A percentile compares a stretch with the other conserved stretches of the same genome.
Conservation (phyloP, 2,888 invertebrate genomes). For the Coelopa pilipes region DNA sequence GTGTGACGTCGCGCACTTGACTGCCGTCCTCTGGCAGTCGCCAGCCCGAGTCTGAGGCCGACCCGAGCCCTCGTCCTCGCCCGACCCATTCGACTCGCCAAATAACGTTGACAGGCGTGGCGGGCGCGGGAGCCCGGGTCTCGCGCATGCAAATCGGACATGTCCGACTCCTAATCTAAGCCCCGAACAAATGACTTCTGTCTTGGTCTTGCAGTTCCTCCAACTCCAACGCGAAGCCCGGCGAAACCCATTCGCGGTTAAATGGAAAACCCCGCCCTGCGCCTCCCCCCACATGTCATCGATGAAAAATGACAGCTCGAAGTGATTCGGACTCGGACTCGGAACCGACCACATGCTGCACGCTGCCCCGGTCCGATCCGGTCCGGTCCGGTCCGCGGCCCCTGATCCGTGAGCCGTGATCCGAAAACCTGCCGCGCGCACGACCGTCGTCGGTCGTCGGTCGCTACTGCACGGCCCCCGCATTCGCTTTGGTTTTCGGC, state of each 20-base stretch:
- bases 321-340: slow-evolving; percentile 33
- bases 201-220: neutral
- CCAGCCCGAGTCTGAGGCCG: neutral
- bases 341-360: slow-evolving; percentile 27
- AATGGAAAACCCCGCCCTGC: slow-evolving; percentile 6
- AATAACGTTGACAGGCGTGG: slow-evolving; percentile 23
- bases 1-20: neutral
- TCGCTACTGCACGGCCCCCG: slow-evolving; percentile 43
- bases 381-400: no score
- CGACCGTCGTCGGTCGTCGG: slow-evolving; percentile 5
- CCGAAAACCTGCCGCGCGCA: neutral
- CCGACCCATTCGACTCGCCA: slow-evolving; percentile 7
- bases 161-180: neutral
- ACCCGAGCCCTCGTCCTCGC: neutral
- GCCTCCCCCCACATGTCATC: slow-evolving; percentile 33
- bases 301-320: slow-evolving; percentile 41
- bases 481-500: slow-evolving; percentile 35
- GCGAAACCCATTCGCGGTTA: neutral
- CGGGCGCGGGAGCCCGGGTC: slow-evolving; percentile 18
- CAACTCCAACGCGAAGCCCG: slow-evolving; percentile 20
- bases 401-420: no score
- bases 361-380: no score
- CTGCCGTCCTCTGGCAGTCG: neutral
- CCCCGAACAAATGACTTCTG: slow-evolving; percentile 17
- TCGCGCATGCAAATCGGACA: slow-evolving; percentile 21